Evolutionary conservation across 2,888 invertebrate genomes (phyloP).

Genomic region (Leuctra nigra): DNA sequence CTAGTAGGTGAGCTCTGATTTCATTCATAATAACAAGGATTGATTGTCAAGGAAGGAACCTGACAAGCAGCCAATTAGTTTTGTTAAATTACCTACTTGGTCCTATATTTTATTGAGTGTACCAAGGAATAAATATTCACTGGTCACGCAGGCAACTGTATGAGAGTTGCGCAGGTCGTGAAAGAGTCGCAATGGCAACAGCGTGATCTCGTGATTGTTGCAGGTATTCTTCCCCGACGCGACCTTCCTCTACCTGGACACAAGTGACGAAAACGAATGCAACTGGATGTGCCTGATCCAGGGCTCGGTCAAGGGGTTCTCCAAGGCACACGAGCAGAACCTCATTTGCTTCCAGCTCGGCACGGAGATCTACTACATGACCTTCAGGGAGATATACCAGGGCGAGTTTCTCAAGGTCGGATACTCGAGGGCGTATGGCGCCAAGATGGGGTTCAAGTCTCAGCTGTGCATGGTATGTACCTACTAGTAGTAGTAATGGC

Average conservation of each 20-base stretch:
- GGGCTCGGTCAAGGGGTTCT: conserved; percentile 41
- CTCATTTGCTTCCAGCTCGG: conserved; percentile 51
- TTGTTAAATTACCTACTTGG: no score
- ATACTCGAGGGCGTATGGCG: conserved; percentile 52
- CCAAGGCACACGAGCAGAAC: conserved; percentile 45
- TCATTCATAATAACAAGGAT: no score
- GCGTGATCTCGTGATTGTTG: neutral
- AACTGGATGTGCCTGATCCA: conserved; percentile 55
- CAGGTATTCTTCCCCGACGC: neutral
- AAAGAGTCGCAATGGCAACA: neutral
- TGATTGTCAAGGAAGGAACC: no score
- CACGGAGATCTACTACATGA: conserved; percentile 42
- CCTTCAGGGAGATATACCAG: conserved; percentile 40
- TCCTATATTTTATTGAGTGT: no score
- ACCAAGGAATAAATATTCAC: no score
- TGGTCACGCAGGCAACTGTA: no score
- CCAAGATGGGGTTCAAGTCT: no score
- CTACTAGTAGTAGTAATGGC: no score
- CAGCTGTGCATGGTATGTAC: no score
- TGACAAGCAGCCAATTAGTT: no score
- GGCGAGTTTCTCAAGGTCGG: conserved; percentile 50
- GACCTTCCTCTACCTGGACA: conserved; percentile 44
- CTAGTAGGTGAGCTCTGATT: no score
- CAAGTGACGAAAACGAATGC: conserved; percentile 48
- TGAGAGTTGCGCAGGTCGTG: neutral